A percentile compares a stretch with the other conserved stretches of the same genome.
These are phyloP conservation scores for Polymixis lichenea DNA, from an alignment of 2,888 invertebrate species.

Conservation along the genomic window DNA sequence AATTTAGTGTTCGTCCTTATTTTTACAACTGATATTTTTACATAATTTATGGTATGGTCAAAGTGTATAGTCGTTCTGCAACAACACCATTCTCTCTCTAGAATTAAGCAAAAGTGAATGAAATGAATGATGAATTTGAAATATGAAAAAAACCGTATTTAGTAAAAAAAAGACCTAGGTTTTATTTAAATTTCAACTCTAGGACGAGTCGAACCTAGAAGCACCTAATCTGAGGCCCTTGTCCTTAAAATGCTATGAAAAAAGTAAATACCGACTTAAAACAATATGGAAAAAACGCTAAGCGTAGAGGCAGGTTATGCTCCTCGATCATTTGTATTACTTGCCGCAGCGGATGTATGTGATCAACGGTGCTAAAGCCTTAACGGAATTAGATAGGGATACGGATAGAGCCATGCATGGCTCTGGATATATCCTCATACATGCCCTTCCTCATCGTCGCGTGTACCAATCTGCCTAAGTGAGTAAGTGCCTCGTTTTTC, in stretches of 20 bases:
- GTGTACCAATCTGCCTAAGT: background rate
- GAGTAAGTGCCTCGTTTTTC: no score
- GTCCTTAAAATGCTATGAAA: no score
- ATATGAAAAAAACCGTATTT: background rate
- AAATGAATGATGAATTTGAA: no score
- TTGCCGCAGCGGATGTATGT: background rate
- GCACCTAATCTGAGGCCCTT: background rate
- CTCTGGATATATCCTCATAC: no score
- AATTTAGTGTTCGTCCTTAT: constrained; percentile 6
- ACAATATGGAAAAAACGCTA: no score
- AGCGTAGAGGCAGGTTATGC: background rate
- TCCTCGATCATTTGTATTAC: background rate
- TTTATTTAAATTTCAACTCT: background rate
- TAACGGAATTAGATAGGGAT: background rate
- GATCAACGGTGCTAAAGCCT: background rate
- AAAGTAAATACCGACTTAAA: no score
- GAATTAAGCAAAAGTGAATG: background rate
- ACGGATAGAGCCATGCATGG: background rate
- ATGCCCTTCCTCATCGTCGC: background rate
- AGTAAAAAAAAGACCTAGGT: background rate
- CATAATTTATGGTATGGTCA: background rate
- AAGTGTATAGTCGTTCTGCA: background rate
- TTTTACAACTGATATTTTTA: background rate
- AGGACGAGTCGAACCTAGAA: background rate
- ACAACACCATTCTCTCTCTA: background rate